Base-by-base conservation (phyloP, 2,888 invertebrate genomes). In the Diarsia brunnea region DNA sequence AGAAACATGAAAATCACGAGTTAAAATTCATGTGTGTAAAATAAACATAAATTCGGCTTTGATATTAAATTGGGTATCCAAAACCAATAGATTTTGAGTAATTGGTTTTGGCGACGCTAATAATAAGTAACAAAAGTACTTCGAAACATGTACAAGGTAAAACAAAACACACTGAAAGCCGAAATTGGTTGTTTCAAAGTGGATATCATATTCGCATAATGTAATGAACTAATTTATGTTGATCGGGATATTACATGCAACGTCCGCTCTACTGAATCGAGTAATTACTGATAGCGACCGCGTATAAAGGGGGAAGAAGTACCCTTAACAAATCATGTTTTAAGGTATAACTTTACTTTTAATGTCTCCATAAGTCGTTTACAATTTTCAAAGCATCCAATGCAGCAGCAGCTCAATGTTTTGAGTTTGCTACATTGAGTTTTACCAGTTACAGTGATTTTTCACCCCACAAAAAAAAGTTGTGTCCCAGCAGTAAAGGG, bases 211-310 rank as follows among this genome's bases (percentile, higher is more conserved):
- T n/a, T 45, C 66, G 82, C 49, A 76, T 69, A 82, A 69, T 76
- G 61, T 82, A 79, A 76, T 82, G 43, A 69, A 73, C 71, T 45
- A 73, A 73, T 75, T 68, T 43, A 68, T 73, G 61, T 73, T 72
- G 73, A 70, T 79, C 64, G 75, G 55, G 49, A 64, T 72, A 69
- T 73, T 72, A 55, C 61, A 66, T 49, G 47, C 61, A 61, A 63
- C 66, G 64, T 27, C 72, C 51, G 64, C 73, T 71, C 61, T 45
- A 69, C 27, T 73, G 71, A 74, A 71, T 79, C 61, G 71, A 73
- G 47, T 84, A 74, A 84, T 78, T 76, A 73, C 66, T 58, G 58
- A 73, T 69, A 76, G 60, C 51, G n/a, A 49, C 45, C 69, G 49
- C 31, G 55, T 68, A 63, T 60, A 47, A 38, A 38, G 38, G 8